Conservation (phyloP, 2,113 vertebrate genomes). For the Indicator indicator region DNA sequence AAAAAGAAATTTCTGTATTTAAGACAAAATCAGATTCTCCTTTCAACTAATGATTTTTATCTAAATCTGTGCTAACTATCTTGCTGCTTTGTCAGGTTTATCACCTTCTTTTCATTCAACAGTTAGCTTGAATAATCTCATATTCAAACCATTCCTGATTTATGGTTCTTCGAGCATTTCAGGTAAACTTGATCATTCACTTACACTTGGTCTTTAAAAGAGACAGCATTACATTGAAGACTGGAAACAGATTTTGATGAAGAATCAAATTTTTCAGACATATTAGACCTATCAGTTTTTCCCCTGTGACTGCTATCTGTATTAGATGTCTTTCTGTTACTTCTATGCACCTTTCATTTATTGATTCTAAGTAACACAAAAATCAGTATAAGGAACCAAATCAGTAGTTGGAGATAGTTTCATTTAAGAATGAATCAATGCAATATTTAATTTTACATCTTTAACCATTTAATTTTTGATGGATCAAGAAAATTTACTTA, state of each 20-base stretch:
- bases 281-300: neutral
- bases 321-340: neutral
- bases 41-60: constrained; percentile 60
- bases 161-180: constrained; percentile 38
- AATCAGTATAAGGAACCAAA: neutral
- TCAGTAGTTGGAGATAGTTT: neutral
- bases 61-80: constrained; percentile 61
- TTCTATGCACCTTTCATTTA: neutral
- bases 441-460: neutral
- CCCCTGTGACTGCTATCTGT: neutral
- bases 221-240: constrained; percentile 48
- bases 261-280: constrained; percentile 53
- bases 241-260: constrained; percentile 56
- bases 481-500: neutral
- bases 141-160: constrained; percentile 53
- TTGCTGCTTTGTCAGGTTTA: constrained; percentile 42
- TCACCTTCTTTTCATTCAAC: neutral
- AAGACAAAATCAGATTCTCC: constrained; percentile 60
- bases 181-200: constrained; percentile 38
- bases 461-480: neutral
- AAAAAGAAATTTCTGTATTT: constrained; percentile 50
- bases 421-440: neutral
- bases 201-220: constrained; percentile 48
- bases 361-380: neutral
- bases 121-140: constrained; percentile 65